These are phyloP conservation scores for Girardia tigrina DNA, from an alignment of 2,888 invertebrate species.

Conservation along the genomic window DNA sequence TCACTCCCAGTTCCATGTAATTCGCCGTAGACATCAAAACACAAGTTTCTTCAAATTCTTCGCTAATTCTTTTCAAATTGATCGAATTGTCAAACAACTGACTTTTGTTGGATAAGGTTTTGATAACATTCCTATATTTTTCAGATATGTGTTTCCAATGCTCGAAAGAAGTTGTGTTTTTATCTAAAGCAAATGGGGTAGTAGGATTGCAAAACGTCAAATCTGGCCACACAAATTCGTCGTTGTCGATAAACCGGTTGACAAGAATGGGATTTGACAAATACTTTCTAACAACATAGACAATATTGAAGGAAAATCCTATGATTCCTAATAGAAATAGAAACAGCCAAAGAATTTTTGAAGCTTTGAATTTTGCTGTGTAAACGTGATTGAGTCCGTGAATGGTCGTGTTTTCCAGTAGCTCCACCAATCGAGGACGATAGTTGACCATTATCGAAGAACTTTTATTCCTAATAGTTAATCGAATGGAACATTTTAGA, in stretches of 20 bases:
- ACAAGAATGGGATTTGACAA: constrained; percentile 32
- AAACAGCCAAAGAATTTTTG: constrained; percentile 33
- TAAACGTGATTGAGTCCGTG: constrained; percentile 32
- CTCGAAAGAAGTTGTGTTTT: neutral
- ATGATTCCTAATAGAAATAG: constrained; percentile 32
- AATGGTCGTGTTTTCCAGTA: constrained; percentile 26
- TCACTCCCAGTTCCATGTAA: neutral
- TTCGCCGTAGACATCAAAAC: constrained; percentile 16
- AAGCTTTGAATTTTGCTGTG: constrained; percentile 2
- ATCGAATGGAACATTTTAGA: no score
- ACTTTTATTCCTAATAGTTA: no score
- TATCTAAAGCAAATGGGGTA: constrained; percentile 21
- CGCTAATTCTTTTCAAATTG: neutral
- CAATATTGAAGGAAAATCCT: constrained; percentile 29
- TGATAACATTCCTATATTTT: neutral
- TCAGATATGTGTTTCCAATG: neutral
- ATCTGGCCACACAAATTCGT: constrained; percentile 35
- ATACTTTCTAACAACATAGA: constrained; percentile 32
- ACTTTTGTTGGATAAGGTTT: neutral
- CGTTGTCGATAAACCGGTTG: constrained; percentile 30
- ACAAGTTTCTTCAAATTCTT: neutral
- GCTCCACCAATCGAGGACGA: neutral
- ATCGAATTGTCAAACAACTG: neutral
- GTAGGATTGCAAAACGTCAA: constrained; percentile 36
- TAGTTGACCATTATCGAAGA: neutral